These are phyloP conservation scores for Neodiprion lecontei DNA, from an alignment of 1,140 invertebrate species.

Conservation along the genomic window DNA sequence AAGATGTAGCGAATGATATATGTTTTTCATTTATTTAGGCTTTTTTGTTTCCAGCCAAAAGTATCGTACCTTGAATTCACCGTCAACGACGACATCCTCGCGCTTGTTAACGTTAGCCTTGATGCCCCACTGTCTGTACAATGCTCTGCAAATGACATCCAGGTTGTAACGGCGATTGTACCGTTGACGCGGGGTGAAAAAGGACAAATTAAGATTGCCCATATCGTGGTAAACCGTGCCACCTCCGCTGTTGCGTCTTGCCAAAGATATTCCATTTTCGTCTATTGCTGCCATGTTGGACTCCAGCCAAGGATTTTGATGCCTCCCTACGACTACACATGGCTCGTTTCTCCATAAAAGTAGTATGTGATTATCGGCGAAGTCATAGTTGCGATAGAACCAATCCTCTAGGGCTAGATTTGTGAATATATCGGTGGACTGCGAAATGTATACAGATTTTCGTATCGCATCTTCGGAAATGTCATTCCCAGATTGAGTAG, in stretches of 20 bases:
- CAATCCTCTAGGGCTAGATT: slow-evolving; percentile 95
- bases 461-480: slow-evolving; percentile 63
- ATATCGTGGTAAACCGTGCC: slow-evolving; percentile 95
- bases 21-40: no score
- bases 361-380: slow-evolving; percentile 81
- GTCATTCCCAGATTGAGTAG: slow-evolving; percentile 15
- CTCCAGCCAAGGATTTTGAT: slow-evolving; percentile 97
- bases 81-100: slow-evolving; percentile 84
- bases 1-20: no score
- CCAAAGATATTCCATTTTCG: slow-evolving; percentile 74
- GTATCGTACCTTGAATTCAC: slow-evolving; percentile 78
- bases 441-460: slow-evolving; percentile 91
- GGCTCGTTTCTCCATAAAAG: slow-evolving; percentile 92
- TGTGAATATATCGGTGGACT: slow-evolving; percentile 86
- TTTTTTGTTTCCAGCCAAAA: slow-evolving; percentile 14
- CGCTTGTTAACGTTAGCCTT: slow-evolving; percentile 76
- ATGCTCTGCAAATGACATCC: slow-evolving; percentile 79
- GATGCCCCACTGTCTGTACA: slow-evolving; percentile 81
- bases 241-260: slow-evolving; percentile 92
- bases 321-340: slow-evolving; percentile 92
- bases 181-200: slow-evolving; percentile 79
- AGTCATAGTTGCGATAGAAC: slow-evolving; percentile 87
- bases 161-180: slow-evolving; percentile 88
- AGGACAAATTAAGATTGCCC: slow-evolving; percentile 92
- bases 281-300: slow-evolving; percentile 74